phyloP scores from a whole-genome alignment of 2,113 vertebrate species.

The Rhipidura dahli region DNA sequence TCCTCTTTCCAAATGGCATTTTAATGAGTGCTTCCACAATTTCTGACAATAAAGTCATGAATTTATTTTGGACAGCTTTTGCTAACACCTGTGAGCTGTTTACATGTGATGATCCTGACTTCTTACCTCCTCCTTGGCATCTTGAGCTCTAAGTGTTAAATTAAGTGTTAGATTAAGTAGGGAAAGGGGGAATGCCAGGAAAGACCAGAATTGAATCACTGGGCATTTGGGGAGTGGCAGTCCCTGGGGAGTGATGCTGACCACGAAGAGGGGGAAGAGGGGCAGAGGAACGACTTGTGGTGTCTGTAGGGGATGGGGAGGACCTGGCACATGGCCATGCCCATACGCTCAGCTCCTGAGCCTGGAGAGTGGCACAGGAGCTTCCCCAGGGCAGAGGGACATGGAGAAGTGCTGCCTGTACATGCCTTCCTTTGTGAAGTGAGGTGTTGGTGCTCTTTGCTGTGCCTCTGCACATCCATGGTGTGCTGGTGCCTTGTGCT shows the following conservation, averaged over 20 bases:
- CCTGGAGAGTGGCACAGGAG: background rate
- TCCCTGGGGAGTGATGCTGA: rapidly evolving
- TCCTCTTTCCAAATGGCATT: slow-evolving; percentile 40
- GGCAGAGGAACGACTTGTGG: background rate
- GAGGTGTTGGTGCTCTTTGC: rapidly evolving
- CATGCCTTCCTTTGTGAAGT: background rate
- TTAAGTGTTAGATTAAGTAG: background rate
- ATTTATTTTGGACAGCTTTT: background rate
- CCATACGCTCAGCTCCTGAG: rapidly evolving
- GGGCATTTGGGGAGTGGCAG: background rate
- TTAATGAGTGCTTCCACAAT: background rate
- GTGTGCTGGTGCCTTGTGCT: background rate
- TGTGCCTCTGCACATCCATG: rapidly evolving
- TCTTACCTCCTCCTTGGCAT: background rate
- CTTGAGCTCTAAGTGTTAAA: background rate
- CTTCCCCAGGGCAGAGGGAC: background rate
- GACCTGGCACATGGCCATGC: rapidly evolving
- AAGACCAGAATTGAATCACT: background rate
- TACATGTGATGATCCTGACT: background rate
- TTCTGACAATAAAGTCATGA: background rate
- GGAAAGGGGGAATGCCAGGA: background rate
- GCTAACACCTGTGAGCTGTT: background rate
- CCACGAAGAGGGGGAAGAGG: rapidly evolving
- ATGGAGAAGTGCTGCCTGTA: background rate
- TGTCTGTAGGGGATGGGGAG: background rate